Evolutionary conservation across 2,113 vertebrate species (phyloP).

Genomic region (Nanorana parkeri): DNA sequence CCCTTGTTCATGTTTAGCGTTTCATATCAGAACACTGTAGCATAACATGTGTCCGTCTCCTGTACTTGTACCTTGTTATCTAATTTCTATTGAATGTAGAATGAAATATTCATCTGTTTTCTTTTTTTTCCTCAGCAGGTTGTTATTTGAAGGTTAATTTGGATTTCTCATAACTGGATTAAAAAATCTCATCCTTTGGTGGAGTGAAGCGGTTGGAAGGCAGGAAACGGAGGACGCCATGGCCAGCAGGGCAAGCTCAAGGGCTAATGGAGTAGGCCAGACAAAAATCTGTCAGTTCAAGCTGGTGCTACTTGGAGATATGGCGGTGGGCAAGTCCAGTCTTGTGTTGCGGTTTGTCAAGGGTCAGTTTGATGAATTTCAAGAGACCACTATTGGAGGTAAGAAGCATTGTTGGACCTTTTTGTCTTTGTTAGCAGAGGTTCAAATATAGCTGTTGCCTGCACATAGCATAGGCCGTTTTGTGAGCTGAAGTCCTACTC

Average conservation of each 20-base stretch:
- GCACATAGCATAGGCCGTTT: no score
- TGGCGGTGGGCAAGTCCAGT: constrained; percentile 85
- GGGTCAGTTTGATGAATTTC: constrained; percentile 84
- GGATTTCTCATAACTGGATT: not conserved
- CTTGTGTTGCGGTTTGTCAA: constrained; percentile 84
- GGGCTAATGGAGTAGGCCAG: constrained; percentile 77
- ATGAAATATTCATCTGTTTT: not conserved
- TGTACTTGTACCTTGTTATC: not conserved
- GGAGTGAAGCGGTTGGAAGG: not conserved
- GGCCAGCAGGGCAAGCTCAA: constrained; percentile 75
- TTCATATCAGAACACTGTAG: not conserved
- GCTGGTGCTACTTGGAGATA: constrained; percentile 82
- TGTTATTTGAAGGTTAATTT: not conserved
- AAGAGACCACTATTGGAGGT: constrained; percentile 86
- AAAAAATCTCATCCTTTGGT: not conserved
- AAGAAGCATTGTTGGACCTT: constrained; percentile 28
- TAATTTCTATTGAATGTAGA: not conserved
- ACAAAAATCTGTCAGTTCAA: constrained; percentile 88
- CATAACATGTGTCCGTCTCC: not conserved
- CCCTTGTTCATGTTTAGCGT: not conserved
- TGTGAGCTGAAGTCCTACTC: no score
- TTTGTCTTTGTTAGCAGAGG: not conserved
- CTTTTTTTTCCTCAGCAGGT: not conserved
- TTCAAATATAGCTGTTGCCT: no score
- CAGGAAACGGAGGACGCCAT: constrained; percentile 59